A percentile compares a stretch with the other conserved stretches of the same genome.
phyloP scores from a whole-genome alignment of 2,888 invertebrate species.

The Globia sparganii region DNA sequence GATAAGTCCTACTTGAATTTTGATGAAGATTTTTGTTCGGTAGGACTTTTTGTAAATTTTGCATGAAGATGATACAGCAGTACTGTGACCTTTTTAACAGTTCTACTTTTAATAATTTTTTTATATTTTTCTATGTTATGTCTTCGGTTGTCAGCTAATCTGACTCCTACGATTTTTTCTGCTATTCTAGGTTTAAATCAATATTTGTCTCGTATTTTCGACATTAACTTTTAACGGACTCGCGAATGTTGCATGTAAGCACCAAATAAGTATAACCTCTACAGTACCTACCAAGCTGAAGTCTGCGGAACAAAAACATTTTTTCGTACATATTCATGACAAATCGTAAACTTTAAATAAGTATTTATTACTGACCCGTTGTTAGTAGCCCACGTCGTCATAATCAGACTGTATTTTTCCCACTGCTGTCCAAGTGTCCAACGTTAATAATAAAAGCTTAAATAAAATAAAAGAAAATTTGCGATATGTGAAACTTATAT shows the following conservation, averaged over 20 bases:
- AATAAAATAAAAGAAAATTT: slow-evolving; percentile 5
- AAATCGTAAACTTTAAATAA: slow-evolving; percentile 12
- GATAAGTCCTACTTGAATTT: slow-evolving; percentile 21
- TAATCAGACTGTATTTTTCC: background rate
- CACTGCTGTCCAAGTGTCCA: background rate
- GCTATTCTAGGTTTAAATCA: background rate
- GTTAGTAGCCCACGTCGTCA: too few relatives aligned
- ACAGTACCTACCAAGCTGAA: too few relatives aligned
- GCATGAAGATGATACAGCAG: background rate
- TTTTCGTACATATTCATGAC: background rate
- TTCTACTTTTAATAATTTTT: background rate
- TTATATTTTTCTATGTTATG: background rate
- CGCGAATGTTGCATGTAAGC: too few relatives aligned
- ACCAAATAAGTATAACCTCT: too few relatives aligned
- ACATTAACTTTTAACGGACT: background rate
- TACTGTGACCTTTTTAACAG: background rate
- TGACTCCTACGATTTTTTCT: background rate
- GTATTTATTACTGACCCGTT: slow-evolving; percentile 5
- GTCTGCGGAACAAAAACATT: background rate
- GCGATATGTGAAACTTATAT: slow-evolving; percentile 9
- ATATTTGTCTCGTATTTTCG: background rate
- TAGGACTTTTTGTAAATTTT: background rate
- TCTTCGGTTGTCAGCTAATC: background rate
- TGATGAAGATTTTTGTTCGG: slow-evolving; percentile 19
- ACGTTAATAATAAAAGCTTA: slow-evolving; percentile 2